Evolutionary conservation across 2,797 vertebrate species (phyloP).

Genomic region (Spinus olivaceus): DNA sequence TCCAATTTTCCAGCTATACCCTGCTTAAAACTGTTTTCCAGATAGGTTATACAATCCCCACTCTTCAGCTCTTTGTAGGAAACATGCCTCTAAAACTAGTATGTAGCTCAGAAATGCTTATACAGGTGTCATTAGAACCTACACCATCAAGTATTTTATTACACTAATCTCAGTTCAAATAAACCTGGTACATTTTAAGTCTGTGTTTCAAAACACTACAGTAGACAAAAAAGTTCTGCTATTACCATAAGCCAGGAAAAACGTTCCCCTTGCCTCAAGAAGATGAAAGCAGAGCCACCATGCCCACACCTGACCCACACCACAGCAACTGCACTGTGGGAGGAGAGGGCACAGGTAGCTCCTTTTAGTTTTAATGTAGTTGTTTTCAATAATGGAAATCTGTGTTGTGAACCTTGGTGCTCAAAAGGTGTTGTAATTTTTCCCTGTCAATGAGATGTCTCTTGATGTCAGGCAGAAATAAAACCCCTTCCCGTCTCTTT

Average conservation of each 20-base stretch:
- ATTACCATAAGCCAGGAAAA: background rate
- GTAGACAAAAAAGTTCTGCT: background rate
- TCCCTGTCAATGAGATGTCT: background rate
- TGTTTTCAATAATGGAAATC: background rate
- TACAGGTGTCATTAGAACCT: background rate
- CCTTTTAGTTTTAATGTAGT: background rate
- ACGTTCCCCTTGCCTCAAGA: background rate
- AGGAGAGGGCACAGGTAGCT: background rate
- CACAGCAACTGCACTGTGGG: background rate
- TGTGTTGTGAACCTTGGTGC: background rate
- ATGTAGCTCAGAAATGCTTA: background rate
- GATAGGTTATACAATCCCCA: background rate
- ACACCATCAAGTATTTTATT: background rate
- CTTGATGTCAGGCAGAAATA: background rate
- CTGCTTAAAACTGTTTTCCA: background rate
- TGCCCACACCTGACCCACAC: background rate
- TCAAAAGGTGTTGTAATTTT: background rate
- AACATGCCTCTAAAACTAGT: background rate
- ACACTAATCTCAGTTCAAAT: background rate
- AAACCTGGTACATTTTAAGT: background rate
- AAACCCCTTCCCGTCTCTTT: background rate
- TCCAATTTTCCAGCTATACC: background rate
- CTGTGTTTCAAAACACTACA: background rate
- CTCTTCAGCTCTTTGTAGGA: background rate
- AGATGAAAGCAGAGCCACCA: background rate